Base-by-base conservation (phyloP, 2,797 vertebrate species). In the Channallabes apus region DNA sequence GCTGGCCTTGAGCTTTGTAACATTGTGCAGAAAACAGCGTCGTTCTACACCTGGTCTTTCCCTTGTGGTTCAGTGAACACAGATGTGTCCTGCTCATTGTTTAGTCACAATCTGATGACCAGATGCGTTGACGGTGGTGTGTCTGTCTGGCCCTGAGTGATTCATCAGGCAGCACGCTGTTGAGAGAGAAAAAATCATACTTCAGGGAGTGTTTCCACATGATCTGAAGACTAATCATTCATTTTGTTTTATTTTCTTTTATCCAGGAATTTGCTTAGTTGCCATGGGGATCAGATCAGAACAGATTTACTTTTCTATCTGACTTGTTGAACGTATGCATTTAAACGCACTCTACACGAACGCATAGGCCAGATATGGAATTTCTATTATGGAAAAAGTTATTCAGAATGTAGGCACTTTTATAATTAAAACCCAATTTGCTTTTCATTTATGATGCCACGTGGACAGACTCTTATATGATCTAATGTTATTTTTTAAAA, bases 21-120 rank as follows among this genome's bases (percentile, higher is more conserved):
- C 69, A 29, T 58, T 8, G 76, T 24, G 29, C 20, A 76, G 54
- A 51, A 82, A 46, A 20, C 64, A 6, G 54, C 9, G 6, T 17
- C 32, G n/a, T 62, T 85, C 65, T 24, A 46, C 84, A 89, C 86
- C 86, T 89, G 88, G 72, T 35, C 62, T 85, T 80, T 71, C 56
- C 76, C 75, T 68, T 72, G 80, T 69, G 75, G 29, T 65, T 82
- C 68, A 75, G 24, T 67, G 61, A 87, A 85, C 80, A 77, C 88
- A 86, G 84, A 87, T 87, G 86, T 82, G 84, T 78, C 76, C 75
- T 80, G 35, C 78, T 82, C 80, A 83, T 86, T 83, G 75, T 88
- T 84, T 82, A 82, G 54, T 84, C 86, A 82, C 80, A 67, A 84
- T 68, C 62, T 38, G 79, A 80, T 86, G 54, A 80, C 82, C 85